A percentile compares a stretch with the other conserved stretches of the same genome.
Evolutionary conservation across 2,888 invertebrate species (phyloP).

Genomic region (Gastracanthus pulcherrimus): DNA sequence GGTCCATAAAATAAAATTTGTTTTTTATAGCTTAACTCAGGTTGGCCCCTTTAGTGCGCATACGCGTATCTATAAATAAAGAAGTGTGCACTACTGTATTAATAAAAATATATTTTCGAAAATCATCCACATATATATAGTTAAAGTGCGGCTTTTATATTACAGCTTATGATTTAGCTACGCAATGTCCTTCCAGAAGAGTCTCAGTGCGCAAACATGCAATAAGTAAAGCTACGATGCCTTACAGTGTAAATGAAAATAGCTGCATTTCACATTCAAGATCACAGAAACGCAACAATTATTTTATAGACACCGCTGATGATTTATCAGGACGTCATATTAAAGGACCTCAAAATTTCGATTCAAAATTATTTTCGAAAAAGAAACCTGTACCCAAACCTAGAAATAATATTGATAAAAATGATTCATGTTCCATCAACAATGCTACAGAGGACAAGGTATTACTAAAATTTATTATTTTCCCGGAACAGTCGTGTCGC

Average conservation of each 20-base stretch:
- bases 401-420: background rate
- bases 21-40: too few relatives aligned
- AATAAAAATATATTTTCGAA: background rate
- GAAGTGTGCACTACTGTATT: too few relatives aligned
- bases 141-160: slow-evolving; percentile 22
- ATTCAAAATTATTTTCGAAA: background rate
- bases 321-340: background rate
- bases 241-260: too few relatives aligned
- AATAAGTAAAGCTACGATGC: slow-evolving; percentile 80
- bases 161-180: slow-evolving; percentile 89
- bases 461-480: too few relatives aligned
- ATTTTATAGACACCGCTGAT: slow-evolving; percentile 63
- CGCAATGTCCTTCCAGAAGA: slow-evolving; percentile 87
- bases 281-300: background rate
- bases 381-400: slow-evolving; percentile 1
- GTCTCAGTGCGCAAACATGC: slow-evolving; percentile 85
- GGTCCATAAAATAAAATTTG: too few relatives aligned
- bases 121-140: background rate
- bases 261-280: too few relatives aligned
- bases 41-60: too few relatives aligned
- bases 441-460: background rate
- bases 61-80: too few relatives aligned
- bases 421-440: background rate
- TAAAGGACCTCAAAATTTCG: background rate
- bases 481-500: too few relatives aligned